A percentile compares a stretch with the other conserved stretches of the same genome.
These are phyloP conservation scores for Oligia latruncula DNA, from an alignment of 2,888 invertebrate genomes.

Conservation along the genomic window DNA sequence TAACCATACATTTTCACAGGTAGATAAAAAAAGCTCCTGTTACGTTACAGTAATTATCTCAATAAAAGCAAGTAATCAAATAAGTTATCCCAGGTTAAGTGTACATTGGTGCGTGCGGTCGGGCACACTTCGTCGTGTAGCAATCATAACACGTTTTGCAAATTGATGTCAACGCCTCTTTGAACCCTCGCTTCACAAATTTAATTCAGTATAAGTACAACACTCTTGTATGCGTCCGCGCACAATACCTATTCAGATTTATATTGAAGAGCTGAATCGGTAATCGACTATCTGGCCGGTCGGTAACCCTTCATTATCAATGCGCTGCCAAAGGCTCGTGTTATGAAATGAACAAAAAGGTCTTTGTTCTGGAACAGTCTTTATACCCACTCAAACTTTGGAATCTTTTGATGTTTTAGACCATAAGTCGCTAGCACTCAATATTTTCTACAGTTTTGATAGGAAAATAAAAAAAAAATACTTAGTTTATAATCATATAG, in stretches of 20 bases:
- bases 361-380: constrained; percentile 26
- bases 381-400: not conserved
- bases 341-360: constrained; percentile 67
- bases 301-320: constrained; percentile 81
- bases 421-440: not conserved
- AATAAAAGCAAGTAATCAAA: constrained; percentile 2
- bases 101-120: constrained; percentile 62
- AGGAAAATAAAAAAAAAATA: not conserved
- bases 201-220: constrained; percentile 80
- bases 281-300: constrained; percentile 80
- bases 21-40: constrained; percentile 29
- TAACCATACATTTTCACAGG: constrained; percentile 26
- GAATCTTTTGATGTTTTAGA: not conserved
- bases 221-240: constrained; percentile 84
- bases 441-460: not conserved
- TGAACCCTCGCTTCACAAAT: constrained; percentile 79
- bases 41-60: constrained; percentile 30
- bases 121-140: constrained; percentile 53
- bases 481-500: not conserved
- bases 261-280: constrained; percentile 83
- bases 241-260: constrained; percentile 86
- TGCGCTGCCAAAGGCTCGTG: constrained; percentile 71
- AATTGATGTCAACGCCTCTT: constrained; percentile 83
- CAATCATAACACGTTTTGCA: constrained; percentile 69
- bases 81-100: constrained; percentile 2